phyloP scores from a whole-genome alignment of 2,113 vertebrate genomes.

The Chascanopsetta lugubris region DNA sequence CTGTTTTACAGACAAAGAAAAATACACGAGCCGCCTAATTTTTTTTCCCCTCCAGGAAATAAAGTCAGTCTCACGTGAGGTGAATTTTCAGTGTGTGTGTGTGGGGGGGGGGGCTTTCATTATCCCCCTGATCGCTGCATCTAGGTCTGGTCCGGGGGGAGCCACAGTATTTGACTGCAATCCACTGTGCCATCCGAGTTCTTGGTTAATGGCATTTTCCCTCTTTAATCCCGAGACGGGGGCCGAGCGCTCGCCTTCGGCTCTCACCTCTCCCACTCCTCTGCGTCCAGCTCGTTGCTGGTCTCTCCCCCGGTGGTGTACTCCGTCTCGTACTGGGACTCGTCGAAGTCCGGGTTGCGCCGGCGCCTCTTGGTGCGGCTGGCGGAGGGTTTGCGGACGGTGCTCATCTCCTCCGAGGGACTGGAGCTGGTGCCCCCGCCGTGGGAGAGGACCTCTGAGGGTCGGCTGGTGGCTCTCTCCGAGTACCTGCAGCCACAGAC shows the following conservation, averaged over 20 bases:
- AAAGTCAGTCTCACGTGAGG: slow-evolving; percentile 4
- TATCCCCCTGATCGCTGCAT: slow-evolving; percentile 42
- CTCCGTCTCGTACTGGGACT: slow-evolving; percentile 89
- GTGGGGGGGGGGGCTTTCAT: slow-evolving; percentile 39
- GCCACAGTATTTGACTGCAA: slow-evolving; percentile 29
- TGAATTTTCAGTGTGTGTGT: slow-evolving; percentile 24
- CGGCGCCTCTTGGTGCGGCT: slow-evolving; percentile 78
- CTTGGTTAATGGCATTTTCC: slow-evolving; percentile 28
- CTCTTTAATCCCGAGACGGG: slow-evolving; percentile 40
- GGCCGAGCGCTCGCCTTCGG: no score
- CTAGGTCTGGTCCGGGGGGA: slow-evolving; percentile 56
- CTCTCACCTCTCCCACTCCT: slow-evolving; percentile 83
- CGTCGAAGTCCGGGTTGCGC: slow-evolving; percentile 83
- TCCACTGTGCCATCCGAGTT: slow-evolving; percentile 31
- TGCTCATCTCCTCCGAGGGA: slow-evolving; percentile 72
- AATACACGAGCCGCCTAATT: neutral
- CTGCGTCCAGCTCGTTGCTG: slow-evolving; percentile 80
- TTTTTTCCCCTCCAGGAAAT: slow-evolving; percentile 1
- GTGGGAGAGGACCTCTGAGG: slow-evolving; percentile 61
- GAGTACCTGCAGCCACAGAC: slow-evolving; percentile 69
- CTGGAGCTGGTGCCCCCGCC: slow-evolving; percentile 75
- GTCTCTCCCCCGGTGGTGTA: slow-evolving; percentile 89
- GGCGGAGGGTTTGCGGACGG: slow-evolving; percentile 70
- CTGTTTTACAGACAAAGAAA: slow-evolving; percentile 6
- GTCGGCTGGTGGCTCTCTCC: slow-evolving; percentile 56